Conservation (phyloP, 2,888 invertebrate genomes). For the Amphipyra berbera region DNA sequence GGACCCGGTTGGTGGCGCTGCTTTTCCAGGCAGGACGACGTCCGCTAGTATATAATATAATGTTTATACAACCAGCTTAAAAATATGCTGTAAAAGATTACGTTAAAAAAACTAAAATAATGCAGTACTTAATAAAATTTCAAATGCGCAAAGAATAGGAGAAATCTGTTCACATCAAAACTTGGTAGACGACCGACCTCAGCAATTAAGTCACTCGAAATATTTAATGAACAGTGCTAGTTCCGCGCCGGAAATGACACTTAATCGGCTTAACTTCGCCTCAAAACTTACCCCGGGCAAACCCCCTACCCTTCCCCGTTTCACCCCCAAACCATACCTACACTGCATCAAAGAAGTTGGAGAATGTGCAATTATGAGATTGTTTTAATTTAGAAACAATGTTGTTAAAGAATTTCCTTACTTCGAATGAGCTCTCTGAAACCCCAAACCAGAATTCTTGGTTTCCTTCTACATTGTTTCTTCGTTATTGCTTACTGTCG, state of each 20-base stretch:
- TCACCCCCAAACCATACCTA: slow-evolving; percentile 69
- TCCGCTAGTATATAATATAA: too few relatives aligned
- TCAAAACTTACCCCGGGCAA: slow-evolving; percentile 81
- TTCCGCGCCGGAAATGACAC: slow-evolving; percentile 88
- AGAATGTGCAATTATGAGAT: slow-evolving; percentile 90
- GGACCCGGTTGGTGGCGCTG: too few relatives aligned
- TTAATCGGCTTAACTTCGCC: slow-evolving; percentile 88
- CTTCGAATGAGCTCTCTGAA: slow-evolving; percentile 80
- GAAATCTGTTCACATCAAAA: slow-evolving; percentile 77
- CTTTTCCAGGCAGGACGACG: too few relatives aligned
- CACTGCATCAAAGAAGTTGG: slow-evolving; percentile 88
- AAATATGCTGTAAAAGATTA: too few relatives aligned
- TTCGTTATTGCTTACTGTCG: slow-evolving; percentile 79
- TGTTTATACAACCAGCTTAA: too few relatives aligned
- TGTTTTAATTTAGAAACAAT: slow-evolving; percentile 90
- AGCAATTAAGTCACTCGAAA: slow-evolving; percentile 87
- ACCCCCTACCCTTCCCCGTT: slow-evolving; percentile 59
- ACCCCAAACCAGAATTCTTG: slow-evolving; percentile 88
- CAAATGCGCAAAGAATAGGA: slow-evolving; percentile 62
- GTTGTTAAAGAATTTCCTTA: slow-evolving; percentile 87
- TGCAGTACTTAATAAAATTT: slow-evolving; percentile 26
- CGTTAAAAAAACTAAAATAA: too few relatives aligned
- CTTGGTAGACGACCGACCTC: slow-evolving; percentile 79
- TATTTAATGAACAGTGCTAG: slow-evolving; percentile 89
- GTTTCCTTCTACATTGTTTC: slow-evolving; percentile 85